Evolutionary conservation across 2,888 invertebrate species (phyloP).

Genomic region (Chloromyia formosa): DNA sequence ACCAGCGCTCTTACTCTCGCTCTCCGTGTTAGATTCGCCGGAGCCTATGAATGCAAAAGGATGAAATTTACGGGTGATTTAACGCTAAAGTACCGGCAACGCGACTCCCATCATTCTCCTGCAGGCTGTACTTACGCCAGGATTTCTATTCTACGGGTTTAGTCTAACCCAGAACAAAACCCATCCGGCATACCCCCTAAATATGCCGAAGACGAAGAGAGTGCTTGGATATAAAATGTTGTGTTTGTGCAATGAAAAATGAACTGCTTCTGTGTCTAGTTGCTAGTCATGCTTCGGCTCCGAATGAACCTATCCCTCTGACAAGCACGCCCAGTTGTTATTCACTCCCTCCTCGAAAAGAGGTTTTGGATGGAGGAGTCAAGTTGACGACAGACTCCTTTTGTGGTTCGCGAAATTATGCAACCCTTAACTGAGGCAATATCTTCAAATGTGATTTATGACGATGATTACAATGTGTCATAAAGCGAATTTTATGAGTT

Average conservation of each 20-base stretch:
- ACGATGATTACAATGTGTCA: conserved; percentile 39
- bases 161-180: background rate
- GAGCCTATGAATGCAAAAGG: conserved; percentile 21
- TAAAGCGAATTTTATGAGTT: conserved; percentile 35
- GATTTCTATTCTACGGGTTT: background rate
- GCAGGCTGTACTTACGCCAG: background rate
- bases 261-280: background rate
- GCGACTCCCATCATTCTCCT: background rate
- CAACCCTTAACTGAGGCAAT: conserved; percentile 13
- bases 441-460: conserved; percentile 41
- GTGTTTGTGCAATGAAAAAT: conserved; percentile 36
- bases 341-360: background rate
- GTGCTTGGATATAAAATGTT: background rate
- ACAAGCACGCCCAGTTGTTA: background rate
- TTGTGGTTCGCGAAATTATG: conserved; percentile 11
- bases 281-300: background rate
- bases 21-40: no score
- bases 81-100: conserved; percentile 35
- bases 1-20: no score
- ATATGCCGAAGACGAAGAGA: no score
- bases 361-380: background rate
- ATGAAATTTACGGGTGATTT: conserved; percentile 42
- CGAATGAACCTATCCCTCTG: background rate
- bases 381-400: conserved; percentile 16
- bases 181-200: background rate